Evolutionary conservation across 2,113 vertebrate species (phyloP), one percentile per base, ranked within the genome.

Genomic region (Herpetotheres cachinnans): DNA sequence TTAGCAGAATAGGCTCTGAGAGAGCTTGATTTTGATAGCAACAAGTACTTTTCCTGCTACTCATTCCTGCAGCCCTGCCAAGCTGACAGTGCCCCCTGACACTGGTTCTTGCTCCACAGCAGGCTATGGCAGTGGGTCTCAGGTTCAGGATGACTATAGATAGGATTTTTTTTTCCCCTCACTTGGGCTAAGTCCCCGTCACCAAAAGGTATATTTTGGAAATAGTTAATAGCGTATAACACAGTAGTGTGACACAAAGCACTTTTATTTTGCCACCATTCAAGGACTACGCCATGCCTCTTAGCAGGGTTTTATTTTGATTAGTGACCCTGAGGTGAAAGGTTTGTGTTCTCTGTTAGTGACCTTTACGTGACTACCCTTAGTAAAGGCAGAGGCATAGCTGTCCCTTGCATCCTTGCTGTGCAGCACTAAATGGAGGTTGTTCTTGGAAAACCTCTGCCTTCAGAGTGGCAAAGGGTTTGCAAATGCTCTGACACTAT

Each of bases 151-250:
- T 62, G 21, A 40, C 7, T 62, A n/a, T n/a, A n/a, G n/a, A n/a
- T n/a, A n/a, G n/a, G n/a, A n/a, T 32, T 4, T 32, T 24, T 71
- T 40, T 38, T 18, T 16, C 16, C 1, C 7, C 25, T 16, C 0
- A 3, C 16, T 54, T 47, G 30, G 26, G 20, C 36, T 38, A 86
- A 46, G 29, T 40, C 9, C 10, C 36, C 10, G 44, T 55, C 17
- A 38, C 34, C 25, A 40, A 72, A 66, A 78, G 10, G 13, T 34
- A 2, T 50, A 40, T 83, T 93, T 86, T 58, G 52, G 78, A 62
- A 86, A 56, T 36, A 50, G 40, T 73, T 63, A 47, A 24, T 63
- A 40, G 9, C 11, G 11, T 27, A 30, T 69, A 52, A 44, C 16
- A 26, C 6, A 5, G 2, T 36, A 21, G 12, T 10, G 34, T 58